Evolutionary conservation across 2,888 invertebrate genomes (phyloP).

Genomic region (Synergus gifuensis): DNA sequence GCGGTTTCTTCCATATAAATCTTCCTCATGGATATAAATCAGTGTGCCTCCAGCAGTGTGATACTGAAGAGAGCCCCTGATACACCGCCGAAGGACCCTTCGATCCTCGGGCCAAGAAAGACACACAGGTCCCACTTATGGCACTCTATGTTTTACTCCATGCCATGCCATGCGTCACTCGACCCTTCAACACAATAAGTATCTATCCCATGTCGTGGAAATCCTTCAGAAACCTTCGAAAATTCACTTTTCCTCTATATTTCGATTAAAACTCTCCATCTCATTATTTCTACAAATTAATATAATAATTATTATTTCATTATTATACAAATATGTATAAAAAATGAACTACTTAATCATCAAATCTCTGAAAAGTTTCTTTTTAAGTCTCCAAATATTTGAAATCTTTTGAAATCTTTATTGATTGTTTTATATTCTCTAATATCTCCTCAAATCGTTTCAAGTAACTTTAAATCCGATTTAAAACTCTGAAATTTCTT

Average conservation of each 20-base stretch:
- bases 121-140: slow-evolving; percentile 70
- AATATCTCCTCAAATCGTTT: neutral
- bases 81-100: slow-evolving; percentile 70
- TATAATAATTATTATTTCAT: too few species aligned
- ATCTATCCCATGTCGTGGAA: neutral
- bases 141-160: slow-evolving; percentile 59
- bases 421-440: too few species aligned
- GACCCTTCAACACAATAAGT: neutral
- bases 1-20: slow-evolving; percentile 76
- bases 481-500: too few species aligned
- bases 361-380: too few species aligned
- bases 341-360: too few species aligned
- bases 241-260: neutral
- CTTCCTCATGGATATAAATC: slow-evolving; percentile 74
- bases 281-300: neutral
- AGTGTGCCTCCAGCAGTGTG: slow-evolving; percentile 75
- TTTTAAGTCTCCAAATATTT: too few species aligned
- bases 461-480: too few species aligned
- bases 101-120: slow-evolving; percentile 70
- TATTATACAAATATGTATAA: too few species aligned
- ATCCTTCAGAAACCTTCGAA: neutral
- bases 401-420: too few species aligned
- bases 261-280: neutral
- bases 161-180: slow-evolving; percentile 23
- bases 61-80: slow-evolving; percentile 71